Evolutionary conservation across 1,140 invertebrate species (phyloP).

Genomic region (Musca domestica): DNA sequence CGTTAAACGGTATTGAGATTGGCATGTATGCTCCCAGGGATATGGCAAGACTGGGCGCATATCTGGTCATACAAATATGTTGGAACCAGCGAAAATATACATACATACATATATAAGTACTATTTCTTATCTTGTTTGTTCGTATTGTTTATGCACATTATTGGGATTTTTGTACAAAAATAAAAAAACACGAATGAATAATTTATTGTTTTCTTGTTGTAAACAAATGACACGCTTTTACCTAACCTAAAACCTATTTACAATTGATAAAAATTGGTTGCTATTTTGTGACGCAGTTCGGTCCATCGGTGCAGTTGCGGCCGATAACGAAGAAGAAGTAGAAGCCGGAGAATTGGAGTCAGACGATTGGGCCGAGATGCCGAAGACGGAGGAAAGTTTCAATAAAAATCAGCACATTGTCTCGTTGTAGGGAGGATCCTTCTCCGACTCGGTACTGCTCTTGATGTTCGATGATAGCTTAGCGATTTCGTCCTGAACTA

Average conservation of each 20-base stretch:
- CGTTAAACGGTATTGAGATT: no score
- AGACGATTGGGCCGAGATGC: neutral
- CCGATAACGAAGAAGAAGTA: no score
- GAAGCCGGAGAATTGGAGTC: no score
- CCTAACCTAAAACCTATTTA: neutral
- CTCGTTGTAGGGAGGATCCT: slow-evolving; percentile 53
- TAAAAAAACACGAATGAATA: no score
- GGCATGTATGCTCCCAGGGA: no score
- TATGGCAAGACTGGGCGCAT: no score
- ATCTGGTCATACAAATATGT: no score
- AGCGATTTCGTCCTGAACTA: slow-evolving; percentile 53
- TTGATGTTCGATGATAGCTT: slow-evolving; percentile 53
- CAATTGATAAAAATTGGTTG: neutral
- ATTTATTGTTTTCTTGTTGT: neutral
- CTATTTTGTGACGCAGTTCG: no score
- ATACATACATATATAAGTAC: neutral
- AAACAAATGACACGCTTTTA: neutral
- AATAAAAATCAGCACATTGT: slow-evolving; percentile 48
- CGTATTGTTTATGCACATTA: slow-evolving; percentile 15
- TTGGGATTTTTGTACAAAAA: no score
- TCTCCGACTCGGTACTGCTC: slow-evolving; percentile 53
- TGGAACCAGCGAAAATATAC: neutral
- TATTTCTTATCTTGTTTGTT: no score
- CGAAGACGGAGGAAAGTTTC: neutral
- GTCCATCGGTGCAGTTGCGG: no score